Conservation (phyloP, 2,888 invertebrate species). For the Anodontia alba region DNA sequence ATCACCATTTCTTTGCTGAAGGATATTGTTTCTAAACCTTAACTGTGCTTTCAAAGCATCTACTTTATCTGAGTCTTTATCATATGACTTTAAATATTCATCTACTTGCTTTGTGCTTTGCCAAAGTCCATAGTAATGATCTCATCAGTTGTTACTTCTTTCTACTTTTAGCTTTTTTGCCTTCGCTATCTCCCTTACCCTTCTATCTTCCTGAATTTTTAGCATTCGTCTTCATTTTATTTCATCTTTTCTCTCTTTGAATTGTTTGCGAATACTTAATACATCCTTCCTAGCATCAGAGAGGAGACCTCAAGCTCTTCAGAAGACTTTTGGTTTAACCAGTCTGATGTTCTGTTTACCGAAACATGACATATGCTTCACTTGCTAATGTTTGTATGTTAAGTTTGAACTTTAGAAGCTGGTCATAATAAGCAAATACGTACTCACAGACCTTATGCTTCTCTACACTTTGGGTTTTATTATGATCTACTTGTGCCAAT, state of each 20-base stretch:
- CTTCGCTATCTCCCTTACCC: slow-evolving; percentile 3
- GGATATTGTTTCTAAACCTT: slow-evolving; percentile 27
- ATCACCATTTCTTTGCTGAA: slow-evolving; percentile 19
- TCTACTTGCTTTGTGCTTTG: neutral
- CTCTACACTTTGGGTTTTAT: slow-evolving; percentile 5
- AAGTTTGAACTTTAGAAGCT: slow-evolving; percentile 32
- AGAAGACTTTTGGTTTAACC: slow-evolving; percentile 7
- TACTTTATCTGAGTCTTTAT: slow-evolving; percentile 29
- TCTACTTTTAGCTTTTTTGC: slow-evolving; percentile 12
- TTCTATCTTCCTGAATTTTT: slow-evolving; percentile 15
- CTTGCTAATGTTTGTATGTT: slow-evolving; percentile 34
- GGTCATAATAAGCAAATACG: slow-evolving; percentile 34
- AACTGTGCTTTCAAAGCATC: slow-evolving; percentile 38
- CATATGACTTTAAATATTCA: slow-evolving; percentile 11
- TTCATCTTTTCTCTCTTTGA: slow-evolving; percentile 14
- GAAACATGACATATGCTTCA: slow-evolving; percentile 24
- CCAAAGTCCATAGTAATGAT: slow-evolving; percentile 8
- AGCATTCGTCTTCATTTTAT: neutral
- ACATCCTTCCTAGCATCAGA: slow-evolving; percentile 13
- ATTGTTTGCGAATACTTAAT: neutral
- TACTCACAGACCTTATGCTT: slow-evolving; percentile 11
- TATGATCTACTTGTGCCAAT: slow-evolving; percentile 26
- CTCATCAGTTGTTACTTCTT: slow-evolving; percentile 10
- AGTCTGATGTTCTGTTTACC: slow-evolving; percentile 11
- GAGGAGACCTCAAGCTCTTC: neutral